Base-by-base conservation (phyloP, 2,113 vertebrate genomes). In the Podarcis muralis region DNA sequence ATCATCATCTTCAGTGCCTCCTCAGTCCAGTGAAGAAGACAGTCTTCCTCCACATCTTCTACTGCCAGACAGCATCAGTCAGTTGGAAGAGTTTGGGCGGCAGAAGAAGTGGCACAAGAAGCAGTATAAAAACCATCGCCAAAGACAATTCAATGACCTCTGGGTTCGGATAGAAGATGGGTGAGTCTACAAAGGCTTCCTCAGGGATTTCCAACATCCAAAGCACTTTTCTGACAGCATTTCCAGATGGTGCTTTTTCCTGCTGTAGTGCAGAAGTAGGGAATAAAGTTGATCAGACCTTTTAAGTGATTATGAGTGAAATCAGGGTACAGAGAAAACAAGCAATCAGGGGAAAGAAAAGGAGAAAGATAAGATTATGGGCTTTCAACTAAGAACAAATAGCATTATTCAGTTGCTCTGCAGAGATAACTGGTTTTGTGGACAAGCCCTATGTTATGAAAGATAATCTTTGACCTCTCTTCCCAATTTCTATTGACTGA, bases 101-200 rank as follows among this genome's bases (percentile, higher is more conserved):
- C 98, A 98, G 93, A 99, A 99, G 92, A 98, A 98, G 35, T 97
- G 97, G 97, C 98, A 98, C 84, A 97, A 98, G 92, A 98, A 98
- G 91, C 96, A 96, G 85, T 98, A 98, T 89, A 98, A 97, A 1
- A 95, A 97, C 43, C 98, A 98, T 40, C 97, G 98, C 79, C 98
- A 98, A 0, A 96, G 99, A 72, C 98, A 99, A 90, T 99, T 99
- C 96, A 99, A 98, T 22, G 99, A 99, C 96, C 97, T 99, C 88
- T 99, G 99, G 99, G 99, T 99, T 89, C 98, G 99, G 92, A 98
- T 99, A 37, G 98, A 98, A 91, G 98, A 98, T 91, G 97, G 99
- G 99, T 99, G 93, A 98, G 98, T 95, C 48, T 72, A 20, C 20
- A 4, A 7, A 4, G 2, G 40, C 0, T 5, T 16, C 27, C 35